Base-by-base conservation (phyloP, 2,113 vertebrate species). In the Malaclemys terrapin region DNA sequence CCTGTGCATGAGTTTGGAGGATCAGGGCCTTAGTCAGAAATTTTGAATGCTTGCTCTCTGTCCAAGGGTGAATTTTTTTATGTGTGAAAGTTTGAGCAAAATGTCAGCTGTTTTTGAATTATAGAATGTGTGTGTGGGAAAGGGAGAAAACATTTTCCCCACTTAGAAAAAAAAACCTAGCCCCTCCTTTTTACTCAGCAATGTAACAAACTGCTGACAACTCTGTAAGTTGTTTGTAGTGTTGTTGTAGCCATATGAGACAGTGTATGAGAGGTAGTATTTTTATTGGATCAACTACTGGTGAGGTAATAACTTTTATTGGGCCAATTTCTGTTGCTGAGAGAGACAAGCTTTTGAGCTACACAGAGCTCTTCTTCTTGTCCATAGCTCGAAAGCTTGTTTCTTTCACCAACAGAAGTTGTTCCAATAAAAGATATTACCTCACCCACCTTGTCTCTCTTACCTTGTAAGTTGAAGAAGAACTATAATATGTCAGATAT, bases 1-100 rank as follows among this genome's bases (percentile, higher is more conserved):
- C 91, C 52, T 17, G 3, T 69, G 8, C 42, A 1, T 24, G 76
- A 16, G 8, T 87, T 93, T 78, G 81, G 1, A 1, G 49, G 85
- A 27, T 62, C 2, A 2, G 72, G 90, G 20, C 27, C 9, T 0
- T 8, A 0, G 47, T 94, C 35, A 90, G 29, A 62, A n/a, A 62
- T 80, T 84, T 79, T 19, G n/a, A 80, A 35, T 0, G 0, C 27
- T 52, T 38, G 80, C 87, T 91, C 31, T 91, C 90, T 53, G 38
- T 31, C 47, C 20, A 56, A 89, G 8, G 11, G 5, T 1, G 2
- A 38, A 2, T 20, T 82, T 17, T 75, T 84, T 81, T 38, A 0
- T 24, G 0, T 7, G 76, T 31, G 49, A 80, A 83, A 50, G 5
- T 76, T 93, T 82, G 16, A 75, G 22, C 93, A 9, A 0, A 0